A percentile compares a stretch with the other conserved stretches of the same genome.
Conservation (phyloP, 2,888 invertebrate species). For the Willowsia nigromaculata region DNA sequence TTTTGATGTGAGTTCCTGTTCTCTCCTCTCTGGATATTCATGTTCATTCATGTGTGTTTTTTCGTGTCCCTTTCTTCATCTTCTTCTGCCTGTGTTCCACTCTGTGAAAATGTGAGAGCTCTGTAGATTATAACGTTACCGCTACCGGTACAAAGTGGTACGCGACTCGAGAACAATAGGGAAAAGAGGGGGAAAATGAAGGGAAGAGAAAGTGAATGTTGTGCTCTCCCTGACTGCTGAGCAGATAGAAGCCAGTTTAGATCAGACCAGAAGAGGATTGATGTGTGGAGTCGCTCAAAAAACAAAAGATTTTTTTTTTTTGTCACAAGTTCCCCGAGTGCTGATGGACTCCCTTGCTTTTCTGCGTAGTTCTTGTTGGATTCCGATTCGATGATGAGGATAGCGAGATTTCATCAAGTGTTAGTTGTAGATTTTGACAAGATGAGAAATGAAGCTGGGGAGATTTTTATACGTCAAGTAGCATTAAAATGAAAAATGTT, state of each 20-base stretch:
- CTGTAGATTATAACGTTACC: neutral
- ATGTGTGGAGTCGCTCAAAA: constrained; percentile 1
- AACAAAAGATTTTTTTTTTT: constrained; percentile 18
- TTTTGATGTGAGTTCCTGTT: constrained; percentile 22
- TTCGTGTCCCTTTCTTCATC: constrained; percentile 1
- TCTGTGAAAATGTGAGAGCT: constrained; percentile 18
- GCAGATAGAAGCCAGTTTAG: constrained; percentile 22
- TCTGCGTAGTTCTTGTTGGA: neutral
- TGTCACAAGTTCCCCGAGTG: constrained; percentile 63
- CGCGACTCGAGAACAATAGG: neutral
- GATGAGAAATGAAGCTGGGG: neutral
- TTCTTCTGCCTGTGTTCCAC: neutral
- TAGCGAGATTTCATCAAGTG: neutral
- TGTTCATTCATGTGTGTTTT: neutral
- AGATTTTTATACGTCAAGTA: neutral
- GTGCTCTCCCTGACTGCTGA: constrained; percentile 50
- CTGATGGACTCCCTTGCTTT: neutral
- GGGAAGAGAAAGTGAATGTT: constrained; percentile 20
- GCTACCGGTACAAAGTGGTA: constrained; percentile 57
- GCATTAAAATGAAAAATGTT: neutral
- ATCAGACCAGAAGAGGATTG: constrained; percentile 37
- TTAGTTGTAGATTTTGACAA: neutral
- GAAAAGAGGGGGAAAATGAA: constrained; percentile 31
- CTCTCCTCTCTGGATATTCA: constrained; percentile 25
- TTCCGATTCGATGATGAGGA: constrained; percentile 4